Evolutionary conservation across 2,888 invertebrate species (phyloP).

Genomic region (Balanococcus diminutus): DNA sequence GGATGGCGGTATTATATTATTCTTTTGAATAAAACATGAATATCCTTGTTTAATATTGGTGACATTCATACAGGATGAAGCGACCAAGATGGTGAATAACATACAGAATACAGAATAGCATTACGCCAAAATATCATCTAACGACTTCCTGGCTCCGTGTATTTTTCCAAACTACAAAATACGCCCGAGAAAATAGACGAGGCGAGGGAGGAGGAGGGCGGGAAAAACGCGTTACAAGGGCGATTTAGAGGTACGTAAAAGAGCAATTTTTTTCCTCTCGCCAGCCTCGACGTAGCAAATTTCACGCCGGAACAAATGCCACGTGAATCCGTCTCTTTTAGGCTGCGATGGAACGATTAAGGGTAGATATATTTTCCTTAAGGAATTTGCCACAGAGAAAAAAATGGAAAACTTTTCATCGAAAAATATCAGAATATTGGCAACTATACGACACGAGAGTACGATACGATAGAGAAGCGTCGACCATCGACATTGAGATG

Average conservation of each 20-base stretch:
- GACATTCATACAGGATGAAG: conserved; percentile 45
- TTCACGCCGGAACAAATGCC: neutral
- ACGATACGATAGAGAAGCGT: neutral
- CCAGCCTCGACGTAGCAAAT: neutral
- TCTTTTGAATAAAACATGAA: conserved; percentile 51
- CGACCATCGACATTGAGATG: neutral
- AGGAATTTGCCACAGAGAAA: no score
- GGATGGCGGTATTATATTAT: conserved; percentile 3
- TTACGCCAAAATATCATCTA: conserved; percentile 44
- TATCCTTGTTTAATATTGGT: conserved; percentile 50
- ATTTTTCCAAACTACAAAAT: conserved; percentile 37
- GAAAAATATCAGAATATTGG: no score
- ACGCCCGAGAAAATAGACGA: neutral
- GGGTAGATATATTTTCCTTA: no score
- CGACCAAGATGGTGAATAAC: conserved; percentile 51
- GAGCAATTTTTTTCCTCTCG: neutral
- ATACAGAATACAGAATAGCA: conserved; percentile 48
- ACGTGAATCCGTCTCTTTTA: neutral
- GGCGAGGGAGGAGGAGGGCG: neutral
- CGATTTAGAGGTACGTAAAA: conserved; percentile 2
- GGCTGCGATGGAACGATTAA: no score
- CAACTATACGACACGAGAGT: neutral
- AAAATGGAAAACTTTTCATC: no score
- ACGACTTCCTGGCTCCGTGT: conserved; percentile 51
- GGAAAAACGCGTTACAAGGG: neutral